A percentile compares a stretch with the other conserved stretches of the same genome.
phyloP scores from a whole-genome alignment of 2,797 vertebrate species.

The Melopsittacus undulatus region DNA sequence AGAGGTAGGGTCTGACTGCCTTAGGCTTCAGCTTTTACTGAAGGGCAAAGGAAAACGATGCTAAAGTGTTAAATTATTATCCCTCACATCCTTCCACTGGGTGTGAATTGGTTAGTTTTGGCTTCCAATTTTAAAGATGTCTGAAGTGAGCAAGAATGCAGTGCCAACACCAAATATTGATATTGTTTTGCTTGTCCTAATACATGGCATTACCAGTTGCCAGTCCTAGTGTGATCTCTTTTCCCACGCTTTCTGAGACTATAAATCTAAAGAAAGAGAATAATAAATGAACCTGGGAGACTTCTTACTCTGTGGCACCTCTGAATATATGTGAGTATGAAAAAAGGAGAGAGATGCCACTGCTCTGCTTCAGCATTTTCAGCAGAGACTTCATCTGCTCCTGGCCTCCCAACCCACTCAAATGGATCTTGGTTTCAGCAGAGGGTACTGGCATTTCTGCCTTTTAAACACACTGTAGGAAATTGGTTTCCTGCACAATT shows the following conservation, averaged over 20 bases:
- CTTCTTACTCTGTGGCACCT: not conserved
- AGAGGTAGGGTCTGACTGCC: not conserved
- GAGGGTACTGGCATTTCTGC: rapidly evolving
- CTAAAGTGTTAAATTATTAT: not conserved
- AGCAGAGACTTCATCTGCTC: not conserved
- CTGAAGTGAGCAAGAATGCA: not conserved
- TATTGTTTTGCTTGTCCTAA: not conserved
- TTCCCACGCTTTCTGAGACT: not conserved
- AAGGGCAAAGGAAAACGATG: not conserved
- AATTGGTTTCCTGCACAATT: not conserved
- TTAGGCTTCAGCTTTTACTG: not conserved
- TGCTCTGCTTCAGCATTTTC: not conserved
- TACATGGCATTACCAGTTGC: not conserved
- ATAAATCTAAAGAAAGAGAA: not conserved
- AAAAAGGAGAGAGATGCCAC: not conserved
- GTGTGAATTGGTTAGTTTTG: not conserved
- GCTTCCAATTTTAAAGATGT: not conserved
- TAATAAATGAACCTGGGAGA: not conserved
- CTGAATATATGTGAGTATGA: not conserved
- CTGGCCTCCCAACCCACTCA: not conserved
- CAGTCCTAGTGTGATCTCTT: not conserved
- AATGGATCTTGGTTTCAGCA: not conserved
- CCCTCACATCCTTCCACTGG: not conserved
- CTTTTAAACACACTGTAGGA: not conserved
- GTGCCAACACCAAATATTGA: not conserved